Conservation (phyloP, 2,797 vertebrate genomes). For the Sebastes hubbsi region DNA sequence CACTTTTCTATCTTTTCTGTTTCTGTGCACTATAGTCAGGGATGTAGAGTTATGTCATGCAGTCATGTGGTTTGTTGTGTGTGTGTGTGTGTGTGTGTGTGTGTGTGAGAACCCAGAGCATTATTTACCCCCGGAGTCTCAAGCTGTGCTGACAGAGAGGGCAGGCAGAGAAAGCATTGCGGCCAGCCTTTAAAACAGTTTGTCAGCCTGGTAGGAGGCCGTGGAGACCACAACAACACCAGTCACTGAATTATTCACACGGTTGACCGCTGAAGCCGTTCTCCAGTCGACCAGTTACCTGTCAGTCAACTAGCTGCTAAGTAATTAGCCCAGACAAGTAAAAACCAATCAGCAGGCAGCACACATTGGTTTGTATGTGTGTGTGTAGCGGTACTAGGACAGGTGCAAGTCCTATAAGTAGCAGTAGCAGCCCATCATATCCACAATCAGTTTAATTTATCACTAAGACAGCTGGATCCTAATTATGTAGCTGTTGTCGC, state of each 20-base stretch:
- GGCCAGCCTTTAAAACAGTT: conserved; percentile 4
- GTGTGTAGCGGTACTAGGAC: background rate
- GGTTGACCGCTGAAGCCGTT: background rate
- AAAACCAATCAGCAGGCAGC: background rate
- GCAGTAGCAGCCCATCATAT: conserved; percentile 43
- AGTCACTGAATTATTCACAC: background rate
- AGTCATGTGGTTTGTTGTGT: background rate
- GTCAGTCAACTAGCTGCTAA: background rate
- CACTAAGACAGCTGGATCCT: conserved; percentile 40
- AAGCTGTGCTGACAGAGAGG: conserved; percentile 34
- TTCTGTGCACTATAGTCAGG: background rate
- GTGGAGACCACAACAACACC: background rate
- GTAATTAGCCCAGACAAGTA: background rate
- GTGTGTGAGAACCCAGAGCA: conserved; percentile 1
- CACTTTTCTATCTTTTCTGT: background rate
- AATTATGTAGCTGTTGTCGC: conserved; percentile 19
- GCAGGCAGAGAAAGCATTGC: conserved; percentile 3
- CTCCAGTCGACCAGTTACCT: background rate
- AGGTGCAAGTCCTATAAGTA: conserved; percentile 47
- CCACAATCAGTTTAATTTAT: conserved; percentile 47
- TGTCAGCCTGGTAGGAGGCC: background rate
- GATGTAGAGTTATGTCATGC: background rate
- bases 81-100: background rate
- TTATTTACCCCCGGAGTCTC: conserved; percentile 44
- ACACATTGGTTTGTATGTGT: background rate